phyloP scores from a whole-genome alignment of 2,888 invertebrate species.

The Eupithecia exiguata region DNA sequence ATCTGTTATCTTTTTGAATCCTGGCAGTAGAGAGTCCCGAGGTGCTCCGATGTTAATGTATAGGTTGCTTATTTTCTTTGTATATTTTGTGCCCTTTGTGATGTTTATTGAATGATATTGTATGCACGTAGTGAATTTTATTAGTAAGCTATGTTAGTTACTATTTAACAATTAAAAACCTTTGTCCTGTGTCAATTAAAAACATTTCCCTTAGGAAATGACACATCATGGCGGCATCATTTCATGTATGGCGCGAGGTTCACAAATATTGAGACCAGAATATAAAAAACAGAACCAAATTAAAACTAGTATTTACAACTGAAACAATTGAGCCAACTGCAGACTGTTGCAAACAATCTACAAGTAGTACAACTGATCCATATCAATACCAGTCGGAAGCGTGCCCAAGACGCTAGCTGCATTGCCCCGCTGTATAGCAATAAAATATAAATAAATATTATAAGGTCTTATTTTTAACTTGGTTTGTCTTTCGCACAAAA shows the following conservation, averaged over 20 bases:
- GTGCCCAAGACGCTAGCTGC: no score
- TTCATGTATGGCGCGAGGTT: no score
- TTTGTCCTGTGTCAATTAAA: neutral
- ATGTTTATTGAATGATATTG: neutral
- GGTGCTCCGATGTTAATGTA: neutral
- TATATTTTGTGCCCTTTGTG: neutral
- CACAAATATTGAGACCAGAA: no score
- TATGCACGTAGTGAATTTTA: constrained; percentile 5
- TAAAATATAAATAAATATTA: no score
- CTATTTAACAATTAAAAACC: neutral
- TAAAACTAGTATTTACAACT: no score
- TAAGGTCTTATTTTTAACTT: neutral
- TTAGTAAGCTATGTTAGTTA: neutral
- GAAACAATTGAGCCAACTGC: no score
- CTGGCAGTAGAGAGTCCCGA: neutral
- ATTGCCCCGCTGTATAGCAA: no score
- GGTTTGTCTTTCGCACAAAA: neutral
- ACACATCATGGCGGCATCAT: neutral
- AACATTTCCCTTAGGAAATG: no score
- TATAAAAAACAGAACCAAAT: no score
- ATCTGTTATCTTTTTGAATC: neutral
- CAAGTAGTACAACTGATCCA: no score
- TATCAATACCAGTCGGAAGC: no score
- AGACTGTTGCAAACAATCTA: no score
- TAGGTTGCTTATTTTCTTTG: neutral